A percentile compares a stretch with the other conserved stretches of the same genome.
phyloP scores from a whole-genome alignment of 2,797 vertebrate species.

The Telmatherina bonti region DNA sequence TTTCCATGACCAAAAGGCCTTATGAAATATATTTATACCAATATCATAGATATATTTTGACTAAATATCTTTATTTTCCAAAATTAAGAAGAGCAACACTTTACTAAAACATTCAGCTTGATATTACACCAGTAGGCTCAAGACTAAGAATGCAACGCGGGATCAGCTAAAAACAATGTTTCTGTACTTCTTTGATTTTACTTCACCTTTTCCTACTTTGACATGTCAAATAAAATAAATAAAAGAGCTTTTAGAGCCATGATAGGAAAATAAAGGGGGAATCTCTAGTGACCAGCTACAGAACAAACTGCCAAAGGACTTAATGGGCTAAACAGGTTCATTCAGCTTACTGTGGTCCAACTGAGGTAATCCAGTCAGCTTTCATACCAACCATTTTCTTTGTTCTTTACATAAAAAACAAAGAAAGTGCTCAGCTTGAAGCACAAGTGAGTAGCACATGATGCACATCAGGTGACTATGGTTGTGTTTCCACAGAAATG shows the following conservation, averaged over 20 bases:
- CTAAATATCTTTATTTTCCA: too few relatives aligned
- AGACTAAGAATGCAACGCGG: too few relatives aligned
- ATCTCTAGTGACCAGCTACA: constrained; percentile 17
- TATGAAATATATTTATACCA: too few relatives aligned
- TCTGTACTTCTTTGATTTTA: not conserved
- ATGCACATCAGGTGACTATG: constrained; percentile 62
- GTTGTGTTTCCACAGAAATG: constrained; percentile 50
- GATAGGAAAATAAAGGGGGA: constrained; percentile 4
- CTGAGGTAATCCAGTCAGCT: constrained; percentile 55
- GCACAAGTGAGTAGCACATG: constrained; percentile 62
- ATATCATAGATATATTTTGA: too few relatives aligned
- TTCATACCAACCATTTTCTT: constrained; percentile 49
- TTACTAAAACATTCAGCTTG: too few relatives aligned
- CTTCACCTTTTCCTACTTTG: not conserved
- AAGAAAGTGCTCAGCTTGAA: constrained; percentile 62
- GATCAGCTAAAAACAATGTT: not conserved
- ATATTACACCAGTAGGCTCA: too few relatives aligned
- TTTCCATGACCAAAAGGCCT: not conserved
- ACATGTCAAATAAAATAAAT: not conserved
- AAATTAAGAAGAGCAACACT: not conserved
- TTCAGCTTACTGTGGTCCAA: constrained; percentile 39
- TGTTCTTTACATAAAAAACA: constrained; percentile 66
- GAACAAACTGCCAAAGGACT: constrained; percentile 8
- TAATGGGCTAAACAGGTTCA: constrained; percentile 56
- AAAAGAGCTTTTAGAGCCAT: not conserved